Percentiles rank a stretch among this genome's conserved stretches.
These are phyloP conservation scores for Homarus gammarus DNA, from an alignment of 2,888 invertebrate genomes.

Conservation along the genomic window DNA sequence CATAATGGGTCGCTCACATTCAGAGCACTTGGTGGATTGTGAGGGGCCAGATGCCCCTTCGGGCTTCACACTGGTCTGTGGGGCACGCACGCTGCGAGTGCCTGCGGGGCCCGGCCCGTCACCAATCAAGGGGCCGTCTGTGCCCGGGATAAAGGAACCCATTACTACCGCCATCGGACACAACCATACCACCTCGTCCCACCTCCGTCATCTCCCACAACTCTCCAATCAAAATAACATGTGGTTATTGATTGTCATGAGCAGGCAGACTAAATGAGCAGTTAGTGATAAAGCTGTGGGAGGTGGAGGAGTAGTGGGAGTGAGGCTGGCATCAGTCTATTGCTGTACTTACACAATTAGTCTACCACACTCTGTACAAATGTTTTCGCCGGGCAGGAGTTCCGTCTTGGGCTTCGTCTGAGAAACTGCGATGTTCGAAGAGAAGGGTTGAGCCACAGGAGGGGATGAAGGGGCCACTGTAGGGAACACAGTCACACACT, in stretches of 20 bases:
- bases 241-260: slow-evolving; percentile 35
- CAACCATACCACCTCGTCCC: slow-evolving; percentile 36
- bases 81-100: slow-evolving; percentile 72
- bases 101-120: slow-evolving; percentile 58
- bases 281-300: slow-evolving; percentile 17
- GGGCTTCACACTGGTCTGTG: slow-evolving; percentile 67
- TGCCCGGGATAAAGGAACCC: slow-evolving; percentile 68
- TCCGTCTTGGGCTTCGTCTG: slow-evolving; percentile 81
- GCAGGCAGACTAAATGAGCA: slow-evolving; percentile 18
- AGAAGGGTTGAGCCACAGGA: slow-evolving; percentile 50
- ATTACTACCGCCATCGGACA: slow-evolving; percentile 59
- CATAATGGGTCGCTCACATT: slow-evolving; percentile 75
- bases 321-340: slow-evolving; percentile 14
- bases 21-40: slow-evolving; percentile 68
- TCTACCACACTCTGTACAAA: slow-evolving; percentile 98
- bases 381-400: slow-evolving; percentile 92
- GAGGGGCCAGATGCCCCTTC: slow-evolving; percentile 56
- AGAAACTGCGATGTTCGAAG: slow-evolving; percentile 81
- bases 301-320: slow-evolving; percentile 31
- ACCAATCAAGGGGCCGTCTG: slow-evolving; percentile 61
- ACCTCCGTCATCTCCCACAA: slow-evolving; percentile 35
- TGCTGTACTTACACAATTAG: slow-evolving; percentile 95
- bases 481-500: slow-evolving; percentile 59
- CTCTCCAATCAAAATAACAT: slow-evolving; percentile 28
- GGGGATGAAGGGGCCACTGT: slow-evolving; percentile 56